Evolutionary conservation across 1,140 invertebrate species (phyloP).

Genomic region (Cyrtorhinus lividipennis): DNA sequence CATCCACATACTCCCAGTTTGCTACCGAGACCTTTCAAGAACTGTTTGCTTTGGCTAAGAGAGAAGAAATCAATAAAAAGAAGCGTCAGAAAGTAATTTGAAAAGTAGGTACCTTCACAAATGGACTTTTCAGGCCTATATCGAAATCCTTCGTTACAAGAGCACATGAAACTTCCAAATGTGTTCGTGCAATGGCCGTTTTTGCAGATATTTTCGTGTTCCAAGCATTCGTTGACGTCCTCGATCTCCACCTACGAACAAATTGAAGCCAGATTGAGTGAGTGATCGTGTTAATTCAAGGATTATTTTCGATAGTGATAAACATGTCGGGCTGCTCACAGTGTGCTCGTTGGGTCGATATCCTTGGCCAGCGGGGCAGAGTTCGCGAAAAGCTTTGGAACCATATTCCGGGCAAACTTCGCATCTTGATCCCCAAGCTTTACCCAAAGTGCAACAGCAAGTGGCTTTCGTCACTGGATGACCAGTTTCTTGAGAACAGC

Average conservation of each 20-base stretch:
- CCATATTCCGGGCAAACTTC: slow-evolving; percentile 58
- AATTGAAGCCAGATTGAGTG: neutral
- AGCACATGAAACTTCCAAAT: slow-evolving; percentile 71
- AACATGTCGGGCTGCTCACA: slow-evolving; percentile 34
- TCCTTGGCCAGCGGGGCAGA: slow-evolving; percentile 71
- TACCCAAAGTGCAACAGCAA: slow-evolving; percentile 75
- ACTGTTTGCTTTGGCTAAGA: too few species aligned
- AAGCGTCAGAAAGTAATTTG: too few species aligned
- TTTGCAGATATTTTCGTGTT: slow-evolving; percentile 57
- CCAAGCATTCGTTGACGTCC: slow-evolving; percentile 73
- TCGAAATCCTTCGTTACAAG: slow-evolving; percentile 56
- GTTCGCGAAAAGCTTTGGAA: slow-evolving; percentile 52
- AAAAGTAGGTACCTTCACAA: slow-evolving; percentile 66
- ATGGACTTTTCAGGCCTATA: slow-evolving; percentile 48
- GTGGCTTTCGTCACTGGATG: slow-evolving; percentile 53
- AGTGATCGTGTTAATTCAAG: neutral
- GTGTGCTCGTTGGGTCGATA: slow-evolving; percentile 69
- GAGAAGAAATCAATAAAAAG: neutral
- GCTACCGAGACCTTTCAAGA: too few species aligned
- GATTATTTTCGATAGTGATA: neutral
- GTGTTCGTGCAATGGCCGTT: slow-evolving; percentile 82
- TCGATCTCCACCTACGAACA: slow-evolving; percentile 48
- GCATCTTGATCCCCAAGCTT: slow-evolving; percentile 69
- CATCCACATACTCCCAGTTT: too few species aligned
- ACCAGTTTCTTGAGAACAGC: slow-evolving; percentile 41